Conservation (phyloP, 64 coral and sea anemone species). For the Pachyseris speciosa region DNA sequence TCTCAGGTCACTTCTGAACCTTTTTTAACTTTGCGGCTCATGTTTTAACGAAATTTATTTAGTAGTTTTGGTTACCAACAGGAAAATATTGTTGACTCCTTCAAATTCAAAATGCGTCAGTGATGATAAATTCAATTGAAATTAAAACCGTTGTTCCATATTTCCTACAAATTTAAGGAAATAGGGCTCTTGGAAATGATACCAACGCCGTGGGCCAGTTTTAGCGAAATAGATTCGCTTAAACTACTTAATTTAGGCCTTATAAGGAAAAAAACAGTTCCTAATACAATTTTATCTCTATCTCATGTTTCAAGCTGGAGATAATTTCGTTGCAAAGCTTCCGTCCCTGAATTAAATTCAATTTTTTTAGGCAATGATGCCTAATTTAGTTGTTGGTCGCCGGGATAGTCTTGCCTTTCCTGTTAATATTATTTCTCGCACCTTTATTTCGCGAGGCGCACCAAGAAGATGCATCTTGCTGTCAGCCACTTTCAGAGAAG, state of each 20-base stretch:
- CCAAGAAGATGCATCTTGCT: not conserved
- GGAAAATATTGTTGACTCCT: not conserved
- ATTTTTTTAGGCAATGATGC: not conserved
- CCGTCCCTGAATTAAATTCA: not conserved
- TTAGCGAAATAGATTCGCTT: not conserved
- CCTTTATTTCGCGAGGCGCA: not conserved
- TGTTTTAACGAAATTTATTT: not conserved
- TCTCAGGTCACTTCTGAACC: not conserved
- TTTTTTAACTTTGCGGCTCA: not conserved
- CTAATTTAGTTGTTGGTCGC: no score
- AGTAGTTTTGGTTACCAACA: not conserved
- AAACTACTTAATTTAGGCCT: not conserved
- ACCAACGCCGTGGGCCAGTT: not conserved
- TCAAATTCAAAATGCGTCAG: not conserved
- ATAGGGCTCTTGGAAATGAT: not conserved
- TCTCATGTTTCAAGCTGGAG: not conserved
- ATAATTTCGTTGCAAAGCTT: not conserved
- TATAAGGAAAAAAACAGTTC: not conserved
- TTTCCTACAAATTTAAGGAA: not conserved
- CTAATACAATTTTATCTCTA: not conserved
- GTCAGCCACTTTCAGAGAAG: not conserved
- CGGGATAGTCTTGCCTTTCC: no score
- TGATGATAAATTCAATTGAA: constrained; percentile 14
- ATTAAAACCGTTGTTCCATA: not conserved
- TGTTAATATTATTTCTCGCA: not conserved